Evolutionary conservation across 2,888 invertebrate species (phyloP).

Genomic region (Reticulitermes lucifugus): DNA sequence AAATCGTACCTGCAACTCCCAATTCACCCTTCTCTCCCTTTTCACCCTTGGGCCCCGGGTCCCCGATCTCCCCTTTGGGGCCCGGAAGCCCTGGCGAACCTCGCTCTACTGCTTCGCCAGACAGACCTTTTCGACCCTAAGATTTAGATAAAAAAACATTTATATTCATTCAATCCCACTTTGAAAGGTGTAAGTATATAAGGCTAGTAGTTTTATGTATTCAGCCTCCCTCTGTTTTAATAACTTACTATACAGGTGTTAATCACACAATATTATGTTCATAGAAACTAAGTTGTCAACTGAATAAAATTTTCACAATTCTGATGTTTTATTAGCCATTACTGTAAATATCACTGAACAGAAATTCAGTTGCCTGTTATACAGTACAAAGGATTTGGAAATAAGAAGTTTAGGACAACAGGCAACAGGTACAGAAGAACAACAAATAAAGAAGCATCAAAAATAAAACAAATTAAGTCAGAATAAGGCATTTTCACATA

Average conservation of each 20-base stretch:
- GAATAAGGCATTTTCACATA: slow-evolving; percentile 31
- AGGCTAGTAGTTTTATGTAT: background rate
- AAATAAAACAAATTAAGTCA: background rate
- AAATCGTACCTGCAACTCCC: slow-evolving; percentile 65
- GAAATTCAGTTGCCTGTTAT: background rate
- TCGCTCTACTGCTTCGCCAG: slow-evolving; percentile 70
- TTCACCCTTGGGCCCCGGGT: slow-evolving; percentile 65
- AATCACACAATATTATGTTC: background rate
- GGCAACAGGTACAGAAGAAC: background rate
- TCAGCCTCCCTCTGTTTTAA: background rate
- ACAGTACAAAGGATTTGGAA: background rate
- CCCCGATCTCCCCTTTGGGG: slow-evolving; percentile 69
- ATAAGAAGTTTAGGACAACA: background rate
- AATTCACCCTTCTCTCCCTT: slow-evolving; percentile 66
- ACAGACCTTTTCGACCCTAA: slow-evolving; percentile 67
- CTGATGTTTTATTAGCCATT: background rate
- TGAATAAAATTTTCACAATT: background rate
- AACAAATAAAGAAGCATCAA: background rate
- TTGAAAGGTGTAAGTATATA: background rate
- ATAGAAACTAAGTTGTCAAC: background rate
- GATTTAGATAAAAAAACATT: slow-evolving; percentile 37
- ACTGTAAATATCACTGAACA: background rate
- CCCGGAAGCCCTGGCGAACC: slow-evolving; percentile 77
- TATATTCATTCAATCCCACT: slow-evolving; percentile 1
- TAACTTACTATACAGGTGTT: background rate